phyloP scores from a whole-genome alignment of 2,888 invertebrate species.

The Drosophila infuscata region DNA sequence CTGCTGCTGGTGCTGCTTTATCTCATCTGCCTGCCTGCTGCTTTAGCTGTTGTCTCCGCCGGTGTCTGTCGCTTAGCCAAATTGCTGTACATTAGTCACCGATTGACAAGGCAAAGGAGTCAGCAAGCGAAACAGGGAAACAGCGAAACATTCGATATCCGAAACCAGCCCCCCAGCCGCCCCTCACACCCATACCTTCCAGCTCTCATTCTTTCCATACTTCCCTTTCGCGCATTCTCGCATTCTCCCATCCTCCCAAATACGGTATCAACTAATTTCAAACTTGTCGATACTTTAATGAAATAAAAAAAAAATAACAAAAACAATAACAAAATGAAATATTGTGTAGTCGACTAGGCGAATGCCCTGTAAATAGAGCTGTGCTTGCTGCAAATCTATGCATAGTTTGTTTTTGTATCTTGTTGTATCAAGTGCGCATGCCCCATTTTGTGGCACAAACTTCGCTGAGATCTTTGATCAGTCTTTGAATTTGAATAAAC shows the following conservation, averaged over 20 bases:
- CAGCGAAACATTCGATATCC: slow-evolving; percentile 55
- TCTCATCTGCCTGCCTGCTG: slow-evolving; percentile 24
- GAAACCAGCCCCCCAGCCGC: background rate
- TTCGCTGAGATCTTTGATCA: background rate
- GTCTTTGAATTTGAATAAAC: background rate
- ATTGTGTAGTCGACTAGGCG: background rate
- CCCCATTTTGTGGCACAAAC: background rate
- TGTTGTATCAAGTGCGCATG: background rate
- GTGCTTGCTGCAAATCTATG: background rate
- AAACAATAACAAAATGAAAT: background rate
- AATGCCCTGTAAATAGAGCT: slow-evolving; percentile 3
- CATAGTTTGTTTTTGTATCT: background rate
- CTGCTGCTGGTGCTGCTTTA: slow-evolving; percentile 8
- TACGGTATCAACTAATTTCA: slow-evolving; percentile 75
- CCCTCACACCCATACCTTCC: no score
- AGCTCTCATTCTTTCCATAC: background rate
- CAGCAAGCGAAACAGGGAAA: slow-evolving; percentile 24
- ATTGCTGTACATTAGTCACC: slow-evolving; percentile 81
- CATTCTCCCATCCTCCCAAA: slow-evolving; percentile 30
- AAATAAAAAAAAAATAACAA: slow-evolving; percentile 38
- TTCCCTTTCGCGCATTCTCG: slow-evolving; percentile 2
- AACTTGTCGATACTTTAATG: slow-evolving; percentile 72
- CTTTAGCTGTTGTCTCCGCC: slow-evolving; percentile 55
- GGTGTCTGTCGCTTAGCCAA: slow-evolving; percentile 80
- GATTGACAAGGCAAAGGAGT: slow-evolving; percentile 67